Conservation (phyloP, 2,888 invertebrate species). For the Lepidochrysops patricia region DNA sequence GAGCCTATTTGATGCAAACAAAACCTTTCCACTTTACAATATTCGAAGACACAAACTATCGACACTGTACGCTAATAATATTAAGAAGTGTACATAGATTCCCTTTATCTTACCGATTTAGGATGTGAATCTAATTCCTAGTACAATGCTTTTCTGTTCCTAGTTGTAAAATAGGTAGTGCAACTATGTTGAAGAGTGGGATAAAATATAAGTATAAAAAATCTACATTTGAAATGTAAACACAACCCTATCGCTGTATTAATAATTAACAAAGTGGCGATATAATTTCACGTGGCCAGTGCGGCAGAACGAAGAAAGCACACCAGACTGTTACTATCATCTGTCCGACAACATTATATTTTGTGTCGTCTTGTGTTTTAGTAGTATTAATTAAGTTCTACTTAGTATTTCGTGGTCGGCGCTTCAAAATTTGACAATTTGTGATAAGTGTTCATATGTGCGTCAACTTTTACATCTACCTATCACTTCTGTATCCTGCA, state of each 20-base stretch:
- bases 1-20: too few species aligned
- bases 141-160: too few species aligned
- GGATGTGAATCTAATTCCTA: too few species aligned
- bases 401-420: background rate
- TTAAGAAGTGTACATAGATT: too few species aligned
- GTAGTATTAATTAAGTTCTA: background rate
- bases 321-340: conserved; percentile 15
- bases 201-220: too few species aligned
- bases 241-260: conserved; percentile 6
- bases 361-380: background rate
- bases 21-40: too few species aligned
- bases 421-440: background rate
- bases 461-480: background rate
- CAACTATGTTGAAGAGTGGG: too few species aligned
- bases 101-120: too few species aligned
- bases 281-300: conserved; percentile 59
- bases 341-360: conserved; percentile 19
- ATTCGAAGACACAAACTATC: too few species aligned
- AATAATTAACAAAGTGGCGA: conserved; percentile 30
- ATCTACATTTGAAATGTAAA: background rate
- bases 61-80: too few species aligned
- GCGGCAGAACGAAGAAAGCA: conserved; percentile 56
- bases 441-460: background rate
- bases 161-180: too few species aligned
- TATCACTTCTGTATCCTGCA: too few species aligned